Base-by-base conservation (phyloP, 2,797 vertebrate species). In the Darevskia nairensis region DNA sequence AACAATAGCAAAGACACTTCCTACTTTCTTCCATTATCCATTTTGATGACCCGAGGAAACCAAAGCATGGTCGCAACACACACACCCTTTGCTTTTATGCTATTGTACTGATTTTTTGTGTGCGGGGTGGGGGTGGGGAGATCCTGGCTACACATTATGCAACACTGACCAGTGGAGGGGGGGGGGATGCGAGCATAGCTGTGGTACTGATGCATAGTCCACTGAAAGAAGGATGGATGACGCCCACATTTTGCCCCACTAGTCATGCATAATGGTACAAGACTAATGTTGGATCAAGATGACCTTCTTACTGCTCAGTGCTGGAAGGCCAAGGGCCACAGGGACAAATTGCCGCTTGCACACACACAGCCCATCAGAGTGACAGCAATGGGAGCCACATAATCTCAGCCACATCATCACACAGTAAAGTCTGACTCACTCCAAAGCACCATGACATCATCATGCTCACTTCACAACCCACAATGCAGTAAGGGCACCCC, bases 51-150 rank as follows among this genome's bases (percentile, higher is more conserved):
- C 44, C 25, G 11, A 11, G 27, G 23, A 39, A 80, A 81, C 13
- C 2, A 7, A 64, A 66, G 4, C 23, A 88, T 55, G 59, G 27
- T 2, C 39, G 89, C 83, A 13, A 11, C 39, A 15, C 79, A n/a
- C 77, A 81, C 88, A 90, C 93, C 39, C 91, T 10, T 69, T 82
- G 66, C 27, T 82, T 69, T 82, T 15, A 82, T 8, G n/a, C 13
- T 19, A 35, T 21, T 32, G n/a, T 7, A 71, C 27, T 27, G 66
- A 50, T 3, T 41, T 10, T 27, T 50, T 50, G 46, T 50, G 10
- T 15, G 46, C 46, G 9, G 9, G 46, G 35, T 35, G 11, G 46
- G 10, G 3, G 50, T 3, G 13, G 50, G 50, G 50, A 78, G 29
- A 80, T 10, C 50, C 55, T 39, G 23, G 21, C 32, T 80, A 32